Conservation (phyloP, 2,888 invertebrate genomes). For the Oscheius myriophilus region DNA sequence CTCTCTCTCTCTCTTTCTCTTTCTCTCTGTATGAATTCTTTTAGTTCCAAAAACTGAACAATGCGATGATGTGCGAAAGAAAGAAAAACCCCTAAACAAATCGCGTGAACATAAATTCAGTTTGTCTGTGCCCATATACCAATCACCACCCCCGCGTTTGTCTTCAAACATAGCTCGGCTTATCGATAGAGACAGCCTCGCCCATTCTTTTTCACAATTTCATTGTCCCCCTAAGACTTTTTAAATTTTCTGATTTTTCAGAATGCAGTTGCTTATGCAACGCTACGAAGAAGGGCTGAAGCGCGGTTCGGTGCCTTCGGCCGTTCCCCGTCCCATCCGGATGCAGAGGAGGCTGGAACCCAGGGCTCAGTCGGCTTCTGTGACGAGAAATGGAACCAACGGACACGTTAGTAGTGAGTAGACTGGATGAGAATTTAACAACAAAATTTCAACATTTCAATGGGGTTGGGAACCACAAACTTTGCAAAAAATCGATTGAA, state of each 20-base stretch:
- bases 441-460: too few species aligned
- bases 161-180: too few species aligned
- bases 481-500: too few species aligned
- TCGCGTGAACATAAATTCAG: too few species aligned
- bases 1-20: background rate
- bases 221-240: background rate
- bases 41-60: too few species aligned
- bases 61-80: too few species aligned
- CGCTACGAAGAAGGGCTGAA: slow-evolving; percentile 29
- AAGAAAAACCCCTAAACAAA: too few species aligned
- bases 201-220: background rate
- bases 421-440: too few species aligned
- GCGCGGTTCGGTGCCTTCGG: slow-evolving; percentile 23
- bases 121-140: too few species aligned
- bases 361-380: slow-evolving; percentile 21
- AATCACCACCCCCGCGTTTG: too few species aligned
- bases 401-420: slow-evolving; percentile 1
- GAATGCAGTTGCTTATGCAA: slow-evolving; percentile 32
- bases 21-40: too few species aligned
- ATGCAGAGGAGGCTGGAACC: slow-evolving; percentile 18
- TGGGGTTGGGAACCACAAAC: too few species aligned
- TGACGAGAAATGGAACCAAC: background rate
- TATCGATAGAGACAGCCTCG: background rate
- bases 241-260: slow-evolving; percentile 17
- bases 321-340: slow-evolving; percentile 22